Base-by-base conservation (phyloP, 2,888 invertebrate genomes). In the Notodonta dromedarius region DNA sequence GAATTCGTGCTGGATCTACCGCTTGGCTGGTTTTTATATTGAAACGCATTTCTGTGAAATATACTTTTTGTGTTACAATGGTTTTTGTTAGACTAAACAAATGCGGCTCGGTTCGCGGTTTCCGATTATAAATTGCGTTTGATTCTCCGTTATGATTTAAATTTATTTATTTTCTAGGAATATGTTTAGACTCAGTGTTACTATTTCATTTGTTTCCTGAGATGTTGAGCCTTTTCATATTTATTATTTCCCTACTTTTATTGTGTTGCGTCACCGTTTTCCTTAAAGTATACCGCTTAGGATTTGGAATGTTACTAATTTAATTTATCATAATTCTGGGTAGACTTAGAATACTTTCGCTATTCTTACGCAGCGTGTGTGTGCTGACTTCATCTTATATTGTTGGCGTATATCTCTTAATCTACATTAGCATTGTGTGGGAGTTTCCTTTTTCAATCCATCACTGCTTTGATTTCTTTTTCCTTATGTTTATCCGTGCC, bases 51-150 rank as follows among this genome's bases (percentile, higher is more conserved):
- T 56, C 58, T 58, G 44, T 16, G 51, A 42, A 61, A 58, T 46
- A 46, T 48, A 58, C 57, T 46, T 57, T 60, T 40, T 51, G 39
- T 42, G 16, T 58, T 57, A 58, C 56, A 60, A 62, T 54, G 7
- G 54, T 51, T 56, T 57, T 40, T 42, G 59, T 59, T 54, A 74
- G 69, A 63, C 63, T 74, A 69, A 74, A 71, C 71, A 74, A 65
- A 63, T 44, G 42, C 46, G 46, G 11, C 46, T 52, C n/a, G 46
- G 53, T n/a, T 50, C 42, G 50, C 56, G 62, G 62, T 60, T 66
- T 64, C 60, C 60, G 48, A 51, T 57, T 60, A 58, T 39, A 69
- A 61, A 66, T 62, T 60, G 56, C 46, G 58, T 61, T 59, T 55
- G 65, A 62, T 69, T 62, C 54, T 59, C 14, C 51, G 58, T 52